phyloP scores from a whole-genome alignment of 92 coral and sea anemone genomes.

The Diadumene lineata region DNA sequence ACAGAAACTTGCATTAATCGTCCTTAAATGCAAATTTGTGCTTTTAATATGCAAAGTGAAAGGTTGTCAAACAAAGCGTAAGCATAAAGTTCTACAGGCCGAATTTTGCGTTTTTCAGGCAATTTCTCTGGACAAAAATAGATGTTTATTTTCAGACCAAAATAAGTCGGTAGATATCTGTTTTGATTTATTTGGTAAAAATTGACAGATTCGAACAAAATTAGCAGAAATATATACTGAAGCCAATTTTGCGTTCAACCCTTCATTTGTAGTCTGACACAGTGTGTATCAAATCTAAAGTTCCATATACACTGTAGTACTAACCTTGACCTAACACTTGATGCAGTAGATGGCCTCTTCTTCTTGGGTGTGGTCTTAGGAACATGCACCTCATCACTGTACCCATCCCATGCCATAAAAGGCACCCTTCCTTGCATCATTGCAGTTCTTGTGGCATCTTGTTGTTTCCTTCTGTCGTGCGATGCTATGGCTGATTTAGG shows the following conservation, averaged over 20 bases:
- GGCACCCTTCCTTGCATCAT: slow-evolving; percentile 24
- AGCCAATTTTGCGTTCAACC: neutral
- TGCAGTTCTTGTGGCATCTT: slow-evolving; percentile 22
- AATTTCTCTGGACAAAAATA: too few species aligned
- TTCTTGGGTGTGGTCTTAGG: slow-evolving; percentile 20
- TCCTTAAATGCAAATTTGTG: too few species aligned
- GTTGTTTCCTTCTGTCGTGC: slow-evolving; percentile 33
- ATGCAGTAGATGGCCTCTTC: slow-evolving; percentile 70
- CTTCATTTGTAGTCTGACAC: too few species aligned
- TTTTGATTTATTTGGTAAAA: too few species aligned
- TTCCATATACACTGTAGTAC: neutral
- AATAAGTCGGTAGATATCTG: too few species aligned
- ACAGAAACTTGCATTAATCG: too few species aligned
- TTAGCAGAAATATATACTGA: neutral
- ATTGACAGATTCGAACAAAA: too few species aligned
- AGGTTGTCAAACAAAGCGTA: too few species aligned
- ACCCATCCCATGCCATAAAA: slow-evolving; percentile 61
- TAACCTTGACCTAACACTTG: slow-evolving; percentile 71
- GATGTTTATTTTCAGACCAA: too few species aligned
- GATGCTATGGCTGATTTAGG: slow-evolving; percentile 67
- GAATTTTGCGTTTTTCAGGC: too few species aligned
- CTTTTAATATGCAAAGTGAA: too few species aligned
- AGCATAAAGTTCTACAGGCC: too few species aligned
- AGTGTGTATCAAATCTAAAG: neutral
- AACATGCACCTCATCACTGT: slow-evolving; percentile 9